A percentile compares a stretch with the other conserved stretches of the same genome.
Evolutionary conservation across 2,113 vertebrate species (phyloP).

Genomic region (Picathartes gymnocephalus): DNA sequence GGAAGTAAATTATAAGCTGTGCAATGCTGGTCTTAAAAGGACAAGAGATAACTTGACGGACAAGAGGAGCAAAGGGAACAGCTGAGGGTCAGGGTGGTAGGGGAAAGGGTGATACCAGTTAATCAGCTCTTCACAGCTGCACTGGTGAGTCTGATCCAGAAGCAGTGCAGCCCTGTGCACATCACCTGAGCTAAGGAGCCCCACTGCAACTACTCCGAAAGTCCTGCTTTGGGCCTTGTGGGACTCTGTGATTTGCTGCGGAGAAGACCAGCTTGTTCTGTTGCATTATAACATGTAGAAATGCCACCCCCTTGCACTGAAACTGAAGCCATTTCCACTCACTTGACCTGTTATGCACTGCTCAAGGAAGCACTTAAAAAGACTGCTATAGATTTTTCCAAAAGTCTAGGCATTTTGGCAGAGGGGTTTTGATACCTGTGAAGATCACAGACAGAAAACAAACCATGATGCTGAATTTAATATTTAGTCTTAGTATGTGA

Average conservation of each 20-base stretch:
- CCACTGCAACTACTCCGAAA: background rate
- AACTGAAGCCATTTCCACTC: background rate
- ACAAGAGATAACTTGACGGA: background rate
- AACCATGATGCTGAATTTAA: background rate
- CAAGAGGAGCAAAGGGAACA: background rate
- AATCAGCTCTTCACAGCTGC: background rate
- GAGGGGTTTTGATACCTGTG: background rate
- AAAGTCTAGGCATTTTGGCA: background rate
- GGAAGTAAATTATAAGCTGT: background rate
- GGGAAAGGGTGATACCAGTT: background rate
- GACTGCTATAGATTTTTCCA: background rate
- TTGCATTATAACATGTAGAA: background rate
- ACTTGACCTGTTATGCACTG: rapidly evolving
- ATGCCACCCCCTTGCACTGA: background rate
- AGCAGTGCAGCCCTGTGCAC: background rate
- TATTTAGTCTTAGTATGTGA: background rate
- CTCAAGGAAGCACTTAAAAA: background rate
- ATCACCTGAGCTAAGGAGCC: background rate
- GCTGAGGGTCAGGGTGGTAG: background rate
- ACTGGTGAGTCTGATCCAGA: background rate
- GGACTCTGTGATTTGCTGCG: background rate
- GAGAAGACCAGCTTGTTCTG: background rate
- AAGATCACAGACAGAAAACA: background rate
- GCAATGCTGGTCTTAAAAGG: background rate
- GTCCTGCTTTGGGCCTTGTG: background rate